Evolutionary conservation across 2,888 invertebrate genomes (phyloP), one percentile per base, ranked within the genome.

Genomic region (Pemphredon lugubris): DNA sequence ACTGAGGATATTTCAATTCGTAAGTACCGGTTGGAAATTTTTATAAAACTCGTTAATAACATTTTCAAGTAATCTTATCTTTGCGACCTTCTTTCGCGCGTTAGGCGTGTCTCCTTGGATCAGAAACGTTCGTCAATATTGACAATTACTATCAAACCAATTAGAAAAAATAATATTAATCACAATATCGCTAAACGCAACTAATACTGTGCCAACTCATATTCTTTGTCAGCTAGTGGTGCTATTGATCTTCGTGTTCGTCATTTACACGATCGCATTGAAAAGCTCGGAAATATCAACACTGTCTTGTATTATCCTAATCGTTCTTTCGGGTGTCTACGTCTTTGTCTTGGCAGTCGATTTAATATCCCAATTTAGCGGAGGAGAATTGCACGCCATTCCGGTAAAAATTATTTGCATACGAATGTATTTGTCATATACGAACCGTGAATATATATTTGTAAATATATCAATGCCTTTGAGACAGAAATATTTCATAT

Each of bases 1-100:
- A 11, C 39, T 87, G 1, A 85, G 87, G 20, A 78, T 84, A 75
- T 63, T 85, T 48, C 75, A 86, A 59, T 84, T 87, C 47, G 87
- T 86, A 55, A 84, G 84, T 78, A 70, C 32, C 13, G 4, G 2
- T 16, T 1, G 2, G 4, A 9, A 16, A 14, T 3, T 40, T n/a
- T n/a, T n/a, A n/a, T n/a, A n/a, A n/a, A n/a, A n/a, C n/a, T n/a
- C n/a, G n/a, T n/a, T n/a, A n/a, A n/a, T n/a, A n/a, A n/a, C n/a
- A n/a, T n/a, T n/a, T n/a, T n/a, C n/a, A n/a, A n/a, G n/a, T n/a
- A n/a, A n/a, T n/a, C n/a, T n/a, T n/a, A n/a, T n/a, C n/a, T n/a
- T n/a, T n/a, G n/a, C n/a, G n/a, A n/a, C n/a, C n/a, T n/a, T n/a
- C n/a, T n/a, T n/a, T n/a, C n/a, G n/a, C n/a, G n/a, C n/a, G n/a